A percentile compares a stretch with the other conserved stretches of the same genome.
These are phyloP conservation scores for Sebastolobus alascanus DNA, from an alignment of 2,797 vertebrate genomes.

Conservation along the genomic window DNA sequence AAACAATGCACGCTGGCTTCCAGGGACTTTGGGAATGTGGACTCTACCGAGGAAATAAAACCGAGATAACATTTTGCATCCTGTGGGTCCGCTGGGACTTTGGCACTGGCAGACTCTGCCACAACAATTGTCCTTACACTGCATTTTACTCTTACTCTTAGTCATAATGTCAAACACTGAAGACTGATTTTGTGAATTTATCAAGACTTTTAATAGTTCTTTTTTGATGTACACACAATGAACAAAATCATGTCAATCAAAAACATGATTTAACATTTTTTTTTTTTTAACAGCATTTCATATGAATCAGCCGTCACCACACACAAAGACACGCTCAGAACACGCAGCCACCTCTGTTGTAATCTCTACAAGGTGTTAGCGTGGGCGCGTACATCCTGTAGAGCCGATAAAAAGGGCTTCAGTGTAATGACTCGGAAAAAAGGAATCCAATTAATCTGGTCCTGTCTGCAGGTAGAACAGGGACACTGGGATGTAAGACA, in stretches of 20 bases:
- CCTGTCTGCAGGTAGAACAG: slow-evolving; percentile 21
- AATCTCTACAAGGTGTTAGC: slow-evolving; percentile 40
- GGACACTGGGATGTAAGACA: slow-evolving; percentile 6
- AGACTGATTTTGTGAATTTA: slow-evolving; percentile 44
- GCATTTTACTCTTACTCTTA: neutral
- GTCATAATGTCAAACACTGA: neutral
- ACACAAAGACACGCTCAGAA: slow-evolving; percentile 51
- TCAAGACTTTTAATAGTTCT: slow-evolving; percentile 77
- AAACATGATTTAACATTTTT: slow-evolving; percentile 67
- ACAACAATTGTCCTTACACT: neutral
- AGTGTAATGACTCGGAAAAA: slow-evolving; percentile 49
- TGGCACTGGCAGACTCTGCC: neutral
- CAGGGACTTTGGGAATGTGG: slow-evolving; percentile 2
- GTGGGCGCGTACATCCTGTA: slow-evolving; percentile 48
- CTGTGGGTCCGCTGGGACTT: neutral
- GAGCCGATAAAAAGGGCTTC: slow-evolving; percentile 51
- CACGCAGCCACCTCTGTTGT: slow-evolving; percentile 51
- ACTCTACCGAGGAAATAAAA: slow-evolving; percentile 39
- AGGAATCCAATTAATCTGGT: slow-evolving; percentile 40
- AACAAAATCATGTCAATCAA: slow-evolving; percentile 70
- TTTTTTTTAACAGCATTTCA: slow-evolving; percentile 60
- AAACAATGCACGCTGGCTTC: slow-evolving; percentile 7
- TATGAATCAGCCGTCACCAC: slow-evolving; percentile 63
- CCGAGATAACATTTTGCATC: slow-evolving; percentile 26
- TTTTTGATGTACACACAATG: slow-evolving; percentile 69